A percentile compares a stretch with the other conserved stretches of the same genome.
Evolutionary conservation across 2,888 invertebrate species (phyloP).

Genomic region (Pteria penguin): DNA sequence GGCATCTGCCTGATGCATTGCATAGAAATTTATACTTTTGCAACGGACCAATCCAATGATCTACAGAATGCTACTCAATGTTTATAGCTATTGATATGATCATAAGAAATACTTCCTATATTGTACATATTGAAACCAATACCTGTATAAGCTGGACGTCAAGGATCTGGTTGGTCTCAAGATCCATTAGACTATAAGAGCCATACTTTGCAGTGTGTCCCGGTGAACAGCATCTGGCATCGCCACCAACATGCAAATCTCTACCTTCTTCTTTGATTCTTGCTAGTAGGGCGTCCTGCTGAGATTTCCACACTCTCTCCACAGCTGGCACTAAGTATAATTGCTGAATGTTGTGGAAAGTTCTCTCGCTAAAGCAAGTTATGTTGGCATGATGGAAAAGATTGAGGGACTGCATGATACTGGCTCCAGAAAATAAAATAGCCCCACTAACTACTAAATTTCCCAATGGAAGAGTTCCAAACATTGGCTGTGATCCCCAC

Average conservation of each 20-base stretch:
- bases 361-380: background rate
- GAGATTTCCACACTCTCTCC: background rate
- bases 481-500: conserved; percentile 1
- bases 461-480: conserved; percentile 1
- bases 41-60: too few species aligned
- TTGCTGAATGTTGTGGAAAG: background rate
- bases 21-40: too few species aligned
- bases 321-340: background rate
- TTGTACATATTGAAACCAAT: too few species aligned
- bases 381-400: background rate
- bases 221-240: conserved; percentile 7
- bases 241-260: background rate
- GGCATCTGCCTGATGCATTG: too few species aligned
- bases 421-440: background rate
- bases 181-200: conserved; percentile 8
- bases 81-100: too few species aligned
- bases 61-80: too few species aligned
- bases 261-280: background rate
- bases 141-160: conserved; percentile 4
- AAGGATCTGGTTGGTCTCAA: background rate
- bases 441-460: background rate
- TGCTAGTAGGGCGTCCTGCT: background rate
- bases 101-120: too few species aligned
- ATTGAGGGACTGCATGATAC: background rate
- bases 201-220: conserved; percentile 11